phyloP scores from a whole-genome alignment of 2,113 vertebrate genomes.

The Stegastes partitus region DNA sequence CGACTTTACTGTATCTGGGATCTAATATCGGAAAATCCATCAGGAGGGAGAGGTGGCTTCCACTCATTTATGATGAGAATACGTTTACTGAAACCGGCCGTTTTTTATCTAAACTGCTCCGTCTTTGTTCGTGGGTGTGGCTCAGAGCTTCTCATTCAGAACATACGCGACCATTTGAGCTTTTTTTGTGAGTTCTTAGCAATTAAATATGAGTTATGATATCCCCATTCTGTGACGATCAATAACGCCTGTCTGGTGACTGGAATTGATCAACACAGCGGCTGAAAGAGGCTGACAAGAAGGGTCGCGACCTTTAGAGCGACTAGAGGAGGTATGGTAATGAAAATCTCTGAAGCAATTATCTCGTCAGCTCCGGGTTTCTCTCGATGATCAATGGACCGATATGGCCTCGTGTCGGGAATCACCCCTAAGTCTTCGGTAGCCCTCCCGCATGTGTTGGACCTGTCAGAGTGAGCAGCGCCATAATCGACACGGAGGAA shows the following conservation, averaged over 20 bases:
- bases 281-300: slow-evolving; percentile 35
- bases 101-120: slow-evolving; percentile 14
- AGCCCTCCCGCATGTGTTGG: slow-evolving; percentile 5
- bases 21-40: slow-evolving; percentile 36
- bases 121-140: not conserved
- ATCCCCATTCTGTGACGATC: slow-evolving; percentile 34
- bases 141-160: not conserved
- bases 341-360: slow-evolving; percentile 59
- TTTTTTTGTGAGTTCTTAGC: not conserved
- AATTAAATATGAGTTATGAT: slow-evolving; percentile 35
- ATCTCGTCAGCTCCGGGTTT: slow-evolving; percentile 49
- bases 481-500: slow-evolving; percentile 13
- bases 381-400: slow-evolving; percentile 65
- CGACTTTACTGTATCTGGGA: slow-evolving; percentile 49
- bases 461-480: slow-evolving; percentile 34
- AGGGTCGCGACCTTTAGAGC: slow-evolving; percentile 56
- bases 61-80: slow-evolving; percentile 32
- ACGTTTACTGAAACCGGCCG: not conserved
- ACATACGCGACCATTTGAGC: slow-evolving; percentile 1
- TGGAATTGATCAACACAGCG: slow-evolving; percentile 48
- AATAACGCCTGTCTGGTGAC: slow-evolving; percentile 35
- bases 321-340: slow-evolving; percentile 42
- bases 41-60: slow-evolving; percentile 39
- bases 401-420: slow-evolving; percentile 41
- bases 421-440: slow-evolving; percentile 29